A percentile compares a stretch with the other conserved stretches of the same genome.
phyloP scores from a whole-genome alignment of 2,888 invertebrate genomes.

The Sinelater perroti region DNA sequence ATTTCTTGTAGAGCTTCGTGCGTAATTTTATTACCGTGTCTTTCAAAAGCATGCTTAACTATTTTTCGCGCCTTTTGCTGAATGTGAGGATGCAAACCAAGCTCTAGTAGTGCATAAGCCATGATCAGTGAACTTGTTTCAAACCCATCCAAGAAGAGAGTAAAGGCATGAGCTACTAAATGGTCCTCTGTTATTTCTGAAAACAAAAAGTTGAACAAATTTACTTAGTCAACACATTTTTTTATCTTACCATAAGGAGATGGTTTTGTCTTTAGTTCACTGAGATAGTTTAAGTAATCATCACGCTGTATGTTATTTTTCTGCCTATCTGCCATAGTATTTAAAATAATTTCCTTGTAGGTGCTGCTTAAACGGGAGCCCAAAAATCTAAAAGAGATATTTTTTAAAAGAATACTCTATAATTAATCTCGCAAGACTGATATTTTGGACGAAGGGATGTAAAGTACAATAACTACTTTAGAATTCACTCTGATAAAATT shows the following conservation, averaged over 20 bases:
- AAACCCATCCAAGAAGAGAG: conserved; percentile 62
- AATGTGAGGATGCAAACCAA: conserved; percentile 57
- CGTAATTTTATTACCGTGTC: conserved; percentile 52
- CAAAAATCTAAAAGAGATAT: conserved; percentile 18
- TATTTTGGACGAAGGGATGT: no score
- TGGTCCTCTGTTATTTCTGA: conserved; percentile 43
- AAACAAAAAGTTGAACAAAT: background rate
- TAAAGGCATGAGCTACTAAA: conserved; percentile 55
- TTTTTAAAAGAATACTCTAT: no score
- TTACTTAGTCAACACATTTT: conserved; percentile 1
- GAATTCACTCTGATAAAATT: no score
- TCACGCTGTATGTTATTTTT: conserved; percentile 55
- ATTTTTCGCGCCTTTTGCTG: conserved; percentile 60
- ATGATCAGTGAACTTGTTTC: conserved; percentile 61
- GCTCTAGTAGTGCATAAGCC: conserved; percentile 55
- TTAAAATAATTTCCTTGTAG: conserved; percentile 51
- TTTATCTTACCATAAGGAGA: background rate
- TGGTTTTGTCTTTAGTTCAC: conserved; percentile 48
- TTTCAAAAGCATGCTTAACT: conserved; percentile 49
- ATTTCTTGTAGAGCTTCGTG: conserved; percentile 60
- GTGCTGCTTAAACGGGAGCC: conserved; percentile 46
- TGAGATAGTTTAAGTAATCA: conserved; percentile 59
- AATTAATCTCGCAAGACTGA: no score
- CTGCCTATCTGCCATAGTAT: conserved; percentile 56
- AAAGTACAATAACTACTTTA: no score